phyloP scores from a whole-genome alignment of 1,140 invertebrate species.

The Gryon sp. region DNA sequence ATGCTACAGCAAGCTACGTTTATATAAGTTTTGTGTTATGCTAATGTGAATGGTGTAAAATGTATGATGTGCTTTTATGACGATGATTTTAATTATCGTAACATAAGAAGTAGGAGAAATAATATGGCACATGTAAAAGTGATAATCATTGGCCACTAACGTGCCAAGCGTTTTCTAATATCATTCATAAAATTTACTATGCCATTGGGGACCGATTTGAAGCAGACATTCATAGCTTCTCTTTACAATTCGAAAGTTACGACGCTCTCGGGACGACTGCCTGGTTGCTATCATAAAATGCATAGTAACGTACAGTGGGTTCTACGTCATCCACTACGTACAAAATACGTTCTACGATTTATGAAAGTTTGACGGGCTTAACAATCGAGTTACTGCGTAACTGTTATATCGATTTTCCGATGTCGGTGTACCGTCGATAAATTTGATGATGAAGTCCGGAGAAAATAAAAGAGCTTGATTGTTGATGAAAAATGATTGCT shows the following conservation, averaged over 20 bases:
- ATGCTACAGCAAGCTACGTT: constrained; percentile 16
- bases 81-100: constrained; percentile 29
- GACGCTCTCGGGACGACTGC: constrained; percentile 46
- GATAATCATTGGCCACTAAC: constrained; percentile 26
- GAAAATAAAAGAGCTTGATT: constrained; percentile 17
- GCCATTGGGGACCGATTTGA: constrained; percentile 60
- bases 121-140: constrained; percentile 19
- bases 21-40: constrained; percentile 23
- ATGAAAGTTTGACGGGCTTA: constrained; percentile 55
- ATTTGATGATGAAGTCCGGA: constrained; percentile 29
- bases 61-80: not conserved
- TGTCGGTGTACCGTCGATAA: constrained; percentile 25
- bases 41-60: constrained; percentile 37
- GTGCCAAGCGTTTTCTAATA: constrained; percentile 54
- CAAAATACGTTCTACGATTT: constrained; percentile 59
- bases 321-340: constrained; percentile 56
- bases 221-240: constrained; percentile 58
- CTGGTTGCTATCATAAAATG: constrained; percentile 57
- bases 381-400: constrained; percentile 52
- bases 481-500: constrained; percentile 28
- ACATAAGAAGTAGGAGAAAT: constrained; percentile 20
- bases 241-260: constrained; percentile 54
- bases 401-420: constrained; percentile 46
- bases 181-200: constrained; percentile 59
- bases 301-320: constrained; percentile 57